Evolutionary conservation across 2,797 vertebrate genomes (phyloP).

Genomic region (Austrolebias charrua): DNA sequence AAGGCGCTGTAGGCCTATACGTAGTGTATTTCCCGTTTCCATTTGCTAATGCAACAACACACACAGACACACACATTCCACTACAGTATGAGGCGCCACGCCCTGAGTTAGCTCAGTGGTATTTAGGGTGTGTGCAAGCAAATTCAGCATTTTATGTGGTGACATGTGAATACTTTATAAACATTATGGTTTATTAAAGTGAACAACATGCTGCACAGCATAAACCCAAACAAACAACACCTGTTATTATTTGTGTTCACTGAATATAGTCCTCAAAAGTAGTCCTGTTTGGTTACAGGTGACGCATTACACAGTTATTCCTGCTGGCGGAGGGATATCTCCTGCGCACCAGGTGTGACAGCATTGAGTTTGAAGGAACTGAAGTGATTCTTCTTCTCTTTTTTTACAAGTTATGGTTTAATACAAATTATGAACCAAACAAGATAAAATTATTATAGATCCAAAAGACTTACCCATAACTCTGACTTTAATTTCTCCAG

Average conservation of each 20-base stretch:
- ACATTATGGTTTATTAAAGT: background rate
- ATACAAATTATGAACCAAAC: no score
- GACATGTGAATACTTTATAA: background rate
- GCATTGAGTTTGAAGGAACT: background rate
- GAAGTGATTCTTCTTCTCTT: background rate
- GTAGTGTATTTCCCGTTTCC: no score
- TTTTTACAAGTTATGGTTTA: background rate
- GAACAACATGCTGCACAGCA: background rate
- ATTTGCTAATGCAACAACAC: no score
- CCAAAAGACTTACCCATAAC: conserved; percentile 60
- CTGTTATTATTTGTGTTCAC: fast-evolving
- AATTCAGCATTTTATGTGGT: no score
- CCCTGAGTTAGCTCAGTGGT: conserved; percentile 2
- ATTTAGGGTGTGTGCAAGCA: fast-evolving
- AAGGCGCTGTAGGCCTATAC: no score
- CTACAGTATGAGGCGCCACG: background rate
- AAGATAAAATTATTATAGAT: background rate
- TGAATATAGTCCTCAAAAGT: background rate
- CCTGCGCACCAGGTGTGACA: background rate
- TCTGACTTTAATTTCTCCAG: background rate
- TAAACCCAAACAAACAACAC: background rate
- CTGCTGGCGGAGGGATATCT: conserved; percentile 4
- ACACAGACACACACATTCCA: background rate
- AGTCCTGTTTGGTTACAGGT: background rate
- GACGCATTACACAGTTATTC: background rate